Base-by-base conservation (phyloP, 2,113 vertebrate species). In the Hippocampus abdominalis region DNA sequence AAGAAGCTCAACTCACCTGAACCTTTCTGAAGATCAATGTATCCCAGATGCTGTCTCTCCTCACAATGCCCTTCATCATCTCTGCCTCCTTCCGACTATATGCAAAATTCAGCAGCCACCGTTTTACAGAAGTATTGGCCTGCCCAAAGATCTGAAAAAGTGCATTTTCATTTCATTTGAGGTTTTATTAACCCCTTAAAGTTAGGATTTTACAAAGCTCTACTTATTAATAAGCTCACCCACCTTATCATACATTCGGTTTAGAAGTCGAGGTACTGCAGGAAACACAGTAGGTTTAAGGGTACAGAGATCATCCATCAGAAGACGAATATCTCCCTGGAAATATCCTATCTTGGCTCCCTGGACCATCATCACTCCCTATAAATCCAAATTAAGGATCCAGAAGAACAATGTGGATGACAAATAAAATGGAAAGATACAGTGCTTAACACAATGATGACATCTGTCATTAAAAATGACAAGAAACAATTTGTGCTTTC, bases 1-100 rank as follows among this genome's bases (percentile, higher is more conserved):
- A 1, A 15, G 21, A 20, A 65, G 54, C 23, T 63, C 3, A 39
- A 60, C 29, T 40, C 90, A 98, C 97, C 96, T 99, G 97, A 72
- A 99, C 94, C 86, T 95, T 99, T 69, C 84, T 89, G 85, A 99
- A 99, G 89, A 99, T 94, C 0, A 99, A 90, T 69, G 86, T 93
- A 80, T 99, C 97, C 97, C 97, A 99, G 78, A 99, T 89, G 72
- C 95, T 97, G 89, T 98, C 92, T 77, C 92, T 95, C 84, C 96
- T 91, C 21, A 99, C 79, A 69, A 99, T 92, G 18, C 96, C 95
- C 12, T 90, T 96, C 82, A 84, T 91, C 7, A 98, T 84, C 81
- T 99, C 96, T 0, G 94, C 94, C 78, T 96, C 93, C 89, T 99
- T 99, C 83, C 94, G 93, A 81, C 93, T 94, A 76, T 88, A 94